Evolutionary conservation across 2,888 invertebrate species (phyloP), one percentile per base, ranked within the genome.

Genomic region (Eupithecia centaureata): DNA sequence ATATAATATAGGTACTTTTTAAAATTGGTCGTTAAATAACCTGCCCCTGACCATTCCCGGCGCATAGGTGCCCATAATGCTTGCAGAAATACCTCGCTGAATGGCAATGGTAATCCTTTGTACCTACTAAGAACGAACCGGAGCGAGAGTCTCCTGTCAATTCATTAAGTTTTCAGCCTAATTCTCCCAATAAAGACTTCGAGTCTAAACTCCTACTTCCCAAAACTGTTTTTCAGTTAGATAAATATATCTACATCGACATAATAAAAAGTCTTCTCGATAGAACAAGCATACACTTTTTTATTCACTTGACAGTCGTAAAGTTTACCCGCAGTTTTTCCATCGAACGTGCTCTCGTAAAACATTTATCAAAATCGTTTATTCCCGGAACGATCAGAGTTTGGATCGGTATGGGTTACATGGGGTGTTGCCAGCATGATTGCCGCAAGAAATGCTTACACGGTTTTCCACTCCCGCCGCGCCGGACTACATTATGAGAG

Each of bases 381-480:
- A 69, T 68, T 66, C 57, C 57, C 25, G 25, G 22, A 70, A 42
- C 70, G 63, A 70, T 70, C 63, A 66, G 61, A 68, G 63, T 66
- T 27, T 47, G 25, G 47, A 57, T 57, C 35, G 47, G 47, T 52
- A 65, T 70, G 27, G 63, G 35, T 35, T 54, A 64, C 61, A 59
- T 60, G 60, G 62, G 69, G 67, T 33, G 62, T 54, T 61, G 62
- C 51, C 35, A 67, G 58, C 80, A 79, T 79, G 79, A 83, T 81
- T 78, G 75, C 56, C 33, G 33, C 60, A 65, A 69, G 73, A 74
- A 80, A 81, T 77, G 76, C 83, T 84, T 88, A 91, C 91, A 90
- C 70, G 82, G 86, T 86, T 91, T 87, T 88, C 88, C 89, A 91
- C 91, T 91, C 56, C 83, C 74, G 75, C 76, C 72, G 71, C 33